Conservation (phyloP, 2,888 invertebrate genomes). For the Gymnosoma rotundatum region DNA sequence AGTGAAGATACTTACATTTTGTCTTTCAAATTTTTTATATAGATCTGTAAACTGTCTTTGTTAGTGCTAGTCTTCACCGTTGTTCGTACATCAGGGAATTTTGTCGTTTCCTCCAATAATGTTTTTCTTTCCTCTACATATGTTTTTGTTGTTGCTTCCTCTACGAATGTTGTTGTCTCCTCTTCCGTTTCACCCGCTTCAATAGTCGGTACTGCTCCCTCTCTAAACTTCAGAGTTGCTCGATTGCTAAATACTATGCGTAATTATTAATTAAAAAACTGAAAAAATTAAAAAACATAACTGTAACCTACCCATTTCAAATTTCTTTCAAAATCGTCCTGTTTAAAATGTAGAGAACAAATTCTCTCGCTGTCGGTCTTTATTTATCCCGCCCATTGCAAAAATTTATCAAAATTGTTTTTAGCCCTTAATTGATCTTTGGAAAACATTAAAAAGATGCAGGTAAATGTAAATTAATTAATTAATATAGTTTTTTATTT, state of each 20-base stretch:
- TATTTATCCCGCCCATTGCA: background rate
- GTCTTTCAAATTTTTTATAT: background rate
- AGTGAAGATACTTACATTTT: background rate
- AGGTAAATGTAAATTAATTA: too few relatives aligned
- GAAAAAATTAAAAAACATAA: background rate
- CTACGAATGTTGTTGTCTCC: too few relatives aligned
- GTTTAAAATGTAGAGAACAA: conserved; percentile 29
- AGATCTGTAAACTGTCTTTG: background rate
- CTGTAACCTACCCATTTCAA: conserved; percentile 33
- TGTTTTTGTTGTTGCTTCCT: too few relatives aligned
- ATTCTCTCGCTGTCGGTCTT: background rate
- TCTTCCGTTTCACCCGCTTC: too few relatives aligned
- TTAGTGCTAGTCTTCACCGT: too few relatives aligned
- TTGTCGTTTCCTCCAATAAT: background rate
- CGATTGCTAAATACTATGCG: background rate
- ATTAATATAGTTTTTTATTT: too few relatives aligned
- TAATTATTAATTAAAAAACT: conserved; percentile 8
- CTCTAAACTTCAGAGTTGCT: too few relatives aligned
- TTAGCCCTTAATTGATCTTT: too few relatives aligned
- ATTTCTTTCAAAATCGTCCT: conserved; percentile 25
- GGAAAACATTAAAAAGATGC: too few relatives aligned
- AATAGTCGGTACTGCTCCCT: too few relatives aligned
- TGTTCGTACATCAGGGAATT: background rate
- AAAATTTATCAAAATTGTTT: too few relatives aligned
- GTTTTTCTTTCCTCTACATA: too few relatives aligned